Conservation (phyloP, 1,140 invertebrate species). For the Colletes gigas region DNA sequence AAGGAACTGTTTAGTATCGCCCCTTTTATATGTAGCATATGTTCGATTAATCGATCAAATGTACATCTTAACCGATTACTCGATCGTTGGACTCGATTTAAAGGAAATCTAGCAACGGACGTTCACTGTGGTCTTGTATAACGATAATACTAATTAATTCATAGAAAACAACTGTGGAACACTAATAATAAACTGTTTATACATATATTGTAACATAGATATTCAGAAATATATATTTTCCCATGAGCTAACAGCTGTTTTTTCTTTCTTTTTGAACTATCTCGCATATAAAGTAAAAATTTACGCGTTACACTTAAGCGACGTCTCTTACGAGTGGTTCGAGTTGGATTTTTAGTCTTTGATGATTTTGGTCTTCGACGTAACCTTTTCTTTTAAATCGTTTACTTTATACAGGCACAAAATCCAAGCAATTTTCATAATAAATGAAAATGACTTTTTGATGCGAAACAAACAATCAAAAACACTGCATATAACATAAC, state of each 20-base stretch:
- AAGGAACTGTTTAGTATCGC: conserved; percentile 6
- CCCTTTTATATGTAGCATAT: neutral
- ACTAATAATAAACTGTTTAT: conserved; percentile 53
- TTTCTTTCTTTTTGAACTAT: neutral
- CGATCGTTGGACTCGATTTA: neutral
- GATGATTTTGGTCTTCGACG: too few species aligned
- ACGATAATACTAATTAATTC: conserved; percentile 30
- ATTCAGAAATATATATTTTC: conserved; percentile 69
- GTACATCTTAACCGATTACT: neutral
- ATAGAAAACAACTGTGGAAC: conserved; percentile 35
- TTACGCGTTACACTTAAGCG: too few species aligned
- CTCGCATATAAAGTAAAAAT: too few species aligned
- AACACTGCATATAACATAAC: neutral
- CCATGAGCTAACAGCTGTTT: conserved; percentile 37
- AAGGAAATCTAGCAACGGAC: conserved; percentile 15
- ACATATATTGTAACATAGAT: conserved; percentile 63
- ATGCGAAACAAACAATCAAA: neutral
- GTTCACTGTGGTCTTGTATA: conserved; percentile 42
- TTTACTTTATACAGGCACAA: too few species aligned
- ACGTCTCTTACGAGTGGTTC: too few species aligned
- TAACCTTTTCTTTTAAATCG: too few species aligned
- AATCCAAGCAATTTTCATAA: too few species aligned
- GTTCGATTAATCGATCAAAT: neutral
- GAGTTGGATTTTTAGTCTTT: too few species aligned
- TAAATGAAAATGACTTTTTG: too few species aligned